Conservation (phyloP, 2,113 vertebrate species). For the Xyrauchen texanus region DNA sequence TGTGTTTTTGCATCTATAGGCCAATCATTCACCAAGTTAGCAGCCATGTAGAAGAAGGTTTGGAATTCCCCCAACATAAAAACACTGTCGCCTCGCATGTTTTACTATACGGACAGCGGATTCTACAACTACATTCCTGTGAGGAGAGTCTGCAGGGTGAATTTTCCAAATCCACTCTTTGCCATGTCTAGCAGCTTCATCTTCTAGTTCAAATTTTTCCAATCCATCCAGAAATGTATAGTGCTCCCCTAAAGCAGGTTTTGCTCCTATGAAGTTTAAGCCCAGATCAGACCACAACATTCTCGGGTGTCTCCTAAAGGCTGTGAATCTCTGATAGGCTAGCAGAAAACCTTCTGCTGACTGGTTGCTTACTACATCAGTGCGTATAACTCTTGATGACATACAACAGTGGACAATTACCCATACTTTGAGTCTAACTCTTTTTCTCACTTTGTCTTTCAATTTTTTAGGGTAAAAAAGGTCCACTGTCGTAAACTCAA, state of each 20-base stretch:
- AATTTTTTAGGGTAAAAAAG: conserved; percentile 46
- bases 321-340: conserved; percentile 41
- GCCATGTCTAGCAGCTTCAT: background rate
- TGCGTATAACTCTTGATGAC: conserved; percentile 35
- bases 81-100: background rate
- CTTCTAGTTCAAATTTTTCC: background rate
- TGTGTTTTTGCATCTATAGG: conserved; percentile 24
- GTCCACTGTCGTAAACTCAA: conserved; percentile 43
- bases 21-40: background rate
- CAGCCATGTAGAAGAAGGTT: background rate
- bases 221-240: background rate
- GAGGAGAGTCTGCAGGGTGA: background rate
- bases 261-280: background rate
- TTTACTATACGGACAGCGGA: background rate
- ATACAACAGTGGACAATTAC: conserved; percentile 46
- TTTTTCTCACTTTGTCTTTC: conserved; percentile 42
- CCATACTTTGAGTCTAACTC: conserved; percentile 32
- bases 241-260: background rate
- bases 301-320: conserved; percentile 40
- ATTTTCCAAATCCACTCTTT: background rate
- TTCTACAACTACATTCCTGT: background rate
- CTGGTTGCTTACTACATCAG: conserved; percentile 5
- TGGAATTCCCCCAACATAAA: background rate
- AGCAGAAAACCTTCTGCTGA: conserved; percentile 45
- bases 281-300: background rate